Conservation (phyloP, 2,888 invertebrate genomes). For the Lampropteryx suffumata region DNA sequence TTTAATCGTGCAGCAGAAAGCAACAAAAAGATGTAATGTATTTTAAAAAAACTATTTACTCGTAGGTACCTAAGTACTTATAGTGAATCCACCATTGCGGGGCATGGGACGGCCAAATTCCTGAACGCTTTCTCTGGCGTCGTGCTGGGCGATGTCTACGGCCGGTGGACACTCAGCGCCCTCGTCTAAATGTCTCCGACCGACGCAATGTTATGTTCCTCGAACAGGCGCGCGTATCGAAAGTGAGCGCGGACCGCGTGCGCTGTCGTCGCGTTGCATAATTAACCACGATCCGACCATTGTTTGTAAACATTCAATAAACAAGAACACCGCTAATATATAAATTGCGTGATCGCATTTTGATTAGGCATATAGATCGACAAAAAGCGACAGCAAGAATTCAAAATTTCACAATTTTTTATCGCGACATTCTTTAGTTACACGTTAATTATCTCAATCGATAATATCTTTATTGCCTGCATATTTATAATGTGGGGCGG, state of each 20-base stretch:
- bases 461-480: conserved; percentile 32
- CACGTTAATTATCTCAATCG: conserved; percentile 38
- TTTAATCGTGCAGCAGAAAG: conserved; percentile 4
- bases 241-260: conserved; percentile 70
- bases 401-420: conserved; percentile 44
- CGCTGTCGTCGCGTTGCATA: conserved; percentile 77
- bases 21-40: conserved; percentile 21
- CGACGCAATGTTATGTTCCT: conserved; percentile 16
- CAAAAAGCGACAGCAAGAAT: conserved; percentile 38
- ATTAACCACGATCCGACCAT: conserved; percentile 73
- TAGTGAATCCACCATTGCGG: conserved; percentile 41
- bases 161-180: conserved; percentile 25
- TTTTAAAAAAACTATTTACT: no score
- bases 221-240: conserved; percentile 54
- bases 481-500: conserved; percentile 21
- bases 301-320: conserved; percentile 79
- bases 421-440: conserved; percentile 34
- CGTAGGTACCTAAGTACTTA: no score
- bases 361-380: conserved; percentile 51
- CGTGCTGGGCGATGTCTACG: conserved; percentile 35
- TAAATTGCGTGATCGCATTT: conserved; percentile 69
- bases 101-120: conserved; percentile 71
- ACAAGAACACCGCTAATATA: conserved; percentile 52
- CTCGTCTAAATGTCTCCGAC: conserved; percentile 11
- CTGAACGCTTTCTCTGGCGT: conserved; percentile 77